Base-by-base conservation (phyloP, 2,888 invertebrate genomes). In the Hydroisotoma schaefferi region DNA sequence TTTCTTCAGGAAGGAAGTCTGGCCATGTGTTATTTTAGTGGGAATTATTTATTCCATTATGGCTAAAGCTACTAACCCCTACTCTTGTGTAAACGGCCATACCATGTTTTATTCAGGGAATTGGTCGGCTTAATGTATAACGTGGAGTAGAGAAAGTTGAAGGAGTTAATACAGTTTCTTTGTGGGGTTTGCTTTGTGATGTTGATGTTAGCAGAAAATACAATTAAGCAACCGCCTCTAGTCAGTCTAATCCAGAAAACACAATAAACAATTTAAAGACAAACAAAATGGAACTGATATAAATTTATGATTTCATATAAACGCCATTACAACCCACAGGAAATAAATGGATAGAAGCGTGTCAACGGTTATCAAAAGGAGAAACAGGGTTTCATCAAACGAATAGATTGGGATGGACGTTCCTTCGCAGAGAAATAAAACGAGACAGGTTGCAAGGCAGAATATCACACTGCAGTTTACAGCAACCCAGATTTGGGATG, bases 301-400 rank as follows among this genome's bases (percentile, higher is more conserved):
- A 40, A 40, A 40, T 40, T 40, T 40, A 38, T 48, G 49, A 56
- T 15, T 46, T 67, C 61, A 67, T 59, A 68, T 68, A 55, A 68
- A 68, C 28, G 68, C 68, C 65, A 68, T 65, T 18, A 68, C 68
- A 27, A 68, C 60, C 65, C 65, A 68, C 18, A 68, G 63, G 55
- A 68, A 68, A 51, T 68, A 68, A 40, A 65, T 68, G 56, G 68
- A 65, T 6, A 68, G 65, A 18, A 68, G 59, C 2, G 63, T 61
- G 56, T 68, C 68, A 23, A 60, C 26, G 27, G 68, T 65, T 33
- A 68, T 44, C 8, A 68, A 49, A 28, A 49, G 51, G 15, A 68
- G 65, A 59, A 65, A 68, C 37, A 68, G 56, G 15, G 63, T 65
- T 52, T 68, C 68, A 46, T 68, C 68, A 40, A 64, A 65, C 2